phyloP scores from a whole-genome alignment of 2,113 vertebrate genomes.

The Rhegmatorhina hoffmannsi region DNA sequence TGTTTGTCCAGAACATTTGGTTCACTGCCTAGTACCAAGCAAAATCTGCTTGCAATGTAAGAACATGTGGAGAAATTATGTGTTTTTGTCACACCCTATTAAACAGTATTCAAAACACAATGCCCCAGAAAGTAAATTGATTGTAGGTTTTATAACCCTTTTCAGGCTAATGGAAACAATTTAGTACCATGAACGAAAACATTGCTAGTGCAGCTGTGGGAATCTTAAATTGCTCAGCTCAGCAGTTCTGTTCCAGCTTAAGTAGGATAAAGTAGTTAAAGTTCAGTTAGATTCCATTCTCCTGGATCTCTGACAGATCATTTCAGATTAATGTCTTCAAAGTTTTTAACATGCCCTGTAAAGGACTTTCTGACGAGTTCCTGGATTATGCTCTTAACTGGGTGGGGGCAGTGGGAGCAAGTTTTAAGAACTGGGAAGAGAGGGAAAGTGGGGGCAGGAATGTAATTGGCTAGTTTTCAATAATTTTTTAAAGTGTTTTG shows the following conservation, averaged over 20 bases:
- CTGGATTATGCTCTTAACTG: constrained; percentile 24
- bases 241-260: constrained; percentile 55
- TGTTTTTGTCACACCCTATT: constrained; percentile 79
- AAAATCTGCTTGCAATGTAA: constrained; percentile 68
- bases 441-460: neutral
- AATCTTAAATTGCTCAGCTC: constrained; percentile 62
- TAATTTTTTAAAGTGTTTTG: neutral
- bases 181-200: constrained; percentile 74
- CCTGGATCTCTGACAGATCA: constrained; percentile 59
- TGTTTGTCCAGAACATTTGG: constrained; percentile 39
- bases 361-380: constrained; percentile 52
- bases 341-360: constrained; percentile 55
- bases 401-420: neutral
- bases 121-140: constrained; percentile 79
- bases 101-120: constrained; percentile 80
- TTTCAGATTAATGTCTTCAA: constrained; percentile 66
- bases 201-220: constrained; percentile 64
- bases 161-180: constrained; percentile 77
- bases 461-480: neutral
- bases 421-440: neutral
- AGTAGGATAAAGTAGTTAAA: constrained; percentile 68
- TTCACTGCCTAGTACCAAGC: constrained; percentile 27
- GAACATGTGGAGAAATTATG: constrained; percentile 78
- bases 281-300: constrained; percentile 66
- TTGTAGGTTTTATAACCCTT: constrained; percentile 78